Conservation (phyloP, 2,797 vertebrate genomes). For the Xiphorhynchus erythropygius region DNA sequence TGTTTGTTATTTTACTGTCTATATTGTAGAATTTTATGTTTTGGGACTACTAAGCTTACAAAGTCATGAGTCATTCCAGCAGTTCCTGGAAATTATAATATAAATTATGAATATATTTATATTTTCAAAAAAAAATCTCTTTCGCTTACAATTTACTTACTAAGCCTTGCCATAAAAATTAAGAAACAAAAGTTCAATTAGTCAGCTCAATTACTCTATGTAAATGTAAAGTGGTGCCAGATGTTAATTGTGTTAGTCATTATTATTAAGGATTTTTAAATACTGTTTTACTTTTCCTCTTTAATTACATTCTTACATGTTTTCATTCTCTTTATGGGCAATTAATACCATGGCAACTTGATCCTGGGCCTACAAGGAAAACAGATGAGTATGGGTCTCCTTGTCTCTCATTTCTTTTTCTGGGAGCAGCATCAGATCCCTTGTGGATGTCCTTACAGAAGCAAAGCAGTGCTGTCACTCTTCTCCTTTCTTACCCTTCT, state of each 20-base stretch:
- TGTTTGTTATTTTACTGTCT: neutral
- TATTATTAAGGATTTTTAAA: neutral
- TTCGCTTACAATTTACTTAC: slow-evolving; percentile 19
- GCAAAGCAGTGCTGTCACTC: neutral
- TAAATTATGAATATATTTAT: neutral
- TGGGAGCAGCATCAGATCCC: neutral
- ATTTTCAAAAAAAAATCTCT: slow-evolving; percentile 23
- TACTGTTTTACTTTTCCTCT: slow-evolving; percentile 15
- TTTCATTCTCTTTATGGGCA: slow-evolving; percentile 3
- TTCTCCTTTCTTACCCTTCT: neutral
- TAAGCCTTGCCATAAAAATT: slow-evolving; percentile 10
- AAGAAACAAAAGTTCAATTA: slow-evolving; percentile 44
- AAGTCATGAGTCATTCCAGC: neutral
- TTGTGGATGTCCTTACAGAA: neutral
- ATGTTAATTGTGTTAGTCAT: slow-evolving; percentile 32
- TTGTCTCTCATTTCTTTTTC: neutral
- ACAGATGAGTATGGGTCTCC: neutral
- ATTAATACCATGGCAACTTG: neutral
- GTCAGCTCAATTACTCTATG: neutral
- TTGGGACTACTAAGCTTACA: neutral
- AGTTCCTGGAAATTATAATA: slow-evolving; percentile 36
- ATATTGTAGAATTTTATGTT: neutral
- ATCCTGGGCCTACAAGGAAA: neutral
- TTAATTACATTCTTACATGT: neutral
- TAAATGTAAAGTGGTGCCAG: slow-evolving; percentile 20